Evolutionary conservation across 2,113 vertebrate species (phyloP).

Genomic region (Orycteropus afer): DNA sequence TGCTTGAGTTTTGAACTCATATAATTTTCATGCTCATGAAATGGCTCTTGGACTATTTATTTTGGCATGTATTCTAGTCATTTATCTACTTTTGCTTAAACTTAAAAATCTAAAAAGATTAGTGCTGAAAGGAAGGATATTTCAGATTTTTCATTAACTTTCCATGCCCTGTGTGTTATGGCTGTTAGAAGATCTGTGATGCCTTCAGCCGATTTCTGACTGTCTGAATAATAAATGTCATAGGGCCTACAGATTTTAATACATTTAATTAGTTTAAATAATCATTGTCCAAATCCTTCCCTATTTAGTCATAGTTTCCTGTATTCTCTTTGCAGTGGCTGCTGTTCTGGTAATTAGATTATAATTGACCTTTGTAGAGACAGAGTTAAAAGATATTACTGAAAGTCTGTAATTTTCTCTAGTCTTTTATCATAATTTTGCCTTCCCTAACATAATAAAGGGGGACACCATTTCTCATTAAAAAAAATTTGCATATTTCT

Average conservation of each 20-base stretch:
- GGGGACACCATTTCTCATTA: not conserved
- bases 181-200: not conserved
- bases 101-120: not conserved
- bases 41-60: not conserved
- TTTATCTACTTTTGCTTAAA: not conserved
- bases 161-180: not conserved
- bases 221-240: not conserved
- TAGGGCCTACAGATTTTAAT: not conserved
- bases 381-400: conserved; percentile 19
- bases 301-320: conserved; percentile 3
- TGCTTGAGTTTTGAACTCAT: not conserved
- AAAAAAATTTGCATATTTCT: not conserved
- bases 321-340: not conserved
- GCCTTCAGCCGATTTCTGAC: not conserved
- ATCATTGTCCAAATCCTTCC: not conserved
- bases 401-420: conserved; percentile 18
- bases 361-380: not conserved
- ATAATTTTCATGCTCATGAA: not conserved
- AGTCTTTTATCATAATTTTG: not conserved
- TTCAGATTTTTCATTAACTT: not conserved
- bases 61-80: not conserved
- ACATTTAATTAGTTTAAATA: conserved; percentile 8
- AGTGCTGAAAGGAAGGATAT: not conserved
- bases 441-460: not conserved
- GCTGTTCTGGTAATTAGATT: conserved; percentile 18